These are phyloP conservation scores for Ceratosolen solmsi DNA, from an alignment of 1,140 invertebrate species.

Conservation along the genomic window DNA sequence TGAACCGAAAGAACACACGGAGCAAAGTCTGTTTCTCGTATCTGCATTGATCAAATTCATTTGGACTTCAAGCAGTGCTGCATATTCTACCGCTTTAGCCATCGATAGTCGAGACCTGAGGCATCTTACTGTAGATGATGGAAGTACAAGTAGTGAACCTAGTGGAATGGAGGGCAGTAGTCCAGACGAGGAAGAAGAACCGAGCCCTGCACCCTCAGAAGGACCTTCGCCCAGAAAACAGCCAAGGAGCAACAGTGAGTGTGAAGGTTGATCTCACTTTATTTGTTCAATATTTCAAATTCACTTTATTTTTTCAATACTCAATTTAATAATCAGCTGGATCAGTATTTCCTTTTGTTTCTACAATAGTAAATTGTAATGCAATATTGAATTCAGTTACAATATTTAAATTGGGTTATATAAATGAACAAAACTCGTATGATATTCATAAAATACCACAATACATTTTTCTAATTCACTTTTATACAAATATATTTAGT, in stretches of 20 bases:
- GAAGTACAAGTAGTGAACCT: slow-evolving; percentile 75
- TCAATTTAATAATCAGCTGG: too few relatives aligned
- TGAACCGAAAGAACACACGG: slow-evolving; percentile 92
- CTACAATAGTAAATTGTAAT: too few relatives aligned
- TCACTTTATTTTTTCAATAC: too few relatives aligned
- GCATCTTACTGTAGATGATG: slow-evolving; percentile 61
- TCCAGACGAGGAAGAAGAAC: slow-evolving; percentile 78
- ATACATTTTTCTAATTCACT: too few relatives aligned
- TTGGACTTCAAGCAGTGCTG: slow-evolving; percentile 84
- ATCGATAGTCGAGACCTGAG: slow-evolving; percentile 69
- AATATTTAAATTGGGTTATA: too few relatives aligned
- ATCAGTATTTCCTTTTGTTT: too few relatives aligned
- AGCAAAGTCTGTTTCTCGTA: slow-evolving; percentile 92
- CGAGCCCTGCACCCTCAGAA: slow-evolving; percentile 69
- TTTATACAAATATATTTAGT: too few relatives aligned
- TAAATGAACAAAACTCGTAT: too few relatives aligned
- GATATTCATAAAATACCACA: too few relatives aligned
- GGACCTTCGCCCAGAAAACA: slow-evolving; percentile 73
- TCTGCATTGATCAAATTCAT: slow-evolving; percentile 91
- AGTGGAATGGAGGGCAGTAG: slow-evolving; percentile 84
- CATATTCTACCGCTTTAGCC: slow-evolving; percentile 68
- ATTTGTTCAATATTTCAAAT: too few relatives aligned
- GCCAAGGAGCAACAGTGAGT: slow-evolving; percentile 65
- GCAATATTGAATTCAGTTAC: too few relatives aligned
- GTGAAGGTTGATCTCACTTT: slow-evolving; percentile 56